A percentile compares a stretch with the other conserved stretches of the same genome.
These are phyloP conservation scores for Liopterus haemorrhoidalis DNA, from an alignment of 2,888 invertebrate genomes.

Conservation along the genomic window DNA sequence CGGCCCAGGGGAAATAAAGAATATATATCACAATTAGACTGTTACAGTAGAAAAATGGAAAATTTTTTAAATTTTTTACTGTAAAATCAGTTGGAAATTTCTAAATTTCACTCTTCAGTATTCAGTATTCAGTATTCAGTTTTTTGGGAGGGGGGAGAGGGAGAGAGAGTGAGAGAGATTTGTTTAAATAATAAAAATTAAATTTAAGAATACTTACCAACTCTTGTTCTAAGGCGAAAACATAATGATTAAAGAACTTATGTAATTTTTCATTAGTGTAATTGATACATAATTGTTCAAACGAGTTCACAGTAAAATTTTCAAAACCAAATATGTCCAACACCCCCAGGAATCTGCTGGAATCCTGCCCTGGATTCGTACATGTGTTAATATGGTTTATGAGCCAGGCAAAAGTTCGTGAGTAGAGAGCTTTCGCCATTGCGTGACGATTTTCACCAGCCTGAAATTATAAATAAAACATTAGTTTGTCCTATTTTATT, in stretches of 20 bases:
- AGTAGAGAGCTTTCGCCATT: conserved; percentile 87
- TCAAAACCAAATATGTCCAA: conserved; percentile 93
- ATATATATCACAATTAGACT: no score
- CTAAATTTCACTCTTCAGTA: no score
- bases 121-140: no score
- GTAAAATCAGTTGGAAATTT: no score
- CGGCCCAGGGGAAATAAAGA: no score
- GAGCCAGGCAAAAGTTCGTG: conserved; percentile 86
- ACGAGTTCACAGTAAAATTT: conserved; percentile 84
- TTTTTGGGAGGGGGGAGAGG: no score
- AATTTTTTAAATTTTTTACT: no score
- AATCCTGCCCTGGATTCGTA: conserved; percentile 81
- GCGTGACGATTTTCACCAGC: conserved; percentile 87
- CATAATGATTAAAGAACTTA: conserved; percentile 94
- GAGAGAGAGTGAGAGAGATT: no score
- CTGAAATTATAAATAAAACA: conserved; percentile 48
- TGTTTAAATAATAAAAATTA: conserved; percentile 5
- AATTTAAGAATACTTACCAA: no score
- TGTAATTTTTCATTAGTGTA: conserved; percentile 92
- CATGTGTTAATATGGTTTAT: conserved; percentile 89
- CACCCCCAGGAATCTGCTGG: conserved; percentile 73
- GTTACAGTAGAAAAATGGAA: no score
- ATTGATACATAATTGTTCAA: conserved; percentile 90
- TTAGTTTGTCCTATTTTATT: no score
- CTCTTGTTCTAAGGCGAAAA: conserved; percentile 89